These are phyloP conservation scores for Pogonocherus hispidulus DNA, from an alignment of 2,888 invertebrate genomes.

Conservation along the genomic window DNA sequence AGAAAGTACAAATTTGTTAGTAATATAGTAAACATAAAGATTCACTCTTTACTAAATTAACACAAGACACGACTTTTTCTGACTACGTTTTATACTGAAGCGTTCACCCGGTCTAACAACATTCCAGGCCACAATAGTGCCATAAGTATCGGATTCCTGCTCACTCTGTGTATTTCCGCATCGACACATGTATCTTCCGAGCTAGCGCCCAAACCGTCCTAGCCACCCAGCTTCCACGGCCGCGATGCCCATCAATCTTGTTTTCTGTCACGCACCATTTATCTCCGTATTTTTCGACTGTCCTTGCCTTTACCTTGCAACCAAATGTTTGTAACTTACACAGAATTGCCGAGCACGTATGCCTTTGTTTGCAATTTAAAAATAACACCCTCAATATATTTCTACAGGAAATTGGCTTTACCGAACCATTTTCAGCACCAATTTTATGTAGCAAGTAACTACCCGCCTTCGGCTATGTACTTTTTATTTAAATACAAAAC, in stretches of 20 bases:
- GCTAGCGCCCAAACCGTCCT: slow-evolving; percentile 57
- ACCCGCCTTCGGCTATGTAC: neutral
- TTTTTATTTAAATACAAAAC: neutral
- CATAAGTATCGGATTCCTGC: slow-evolving; percentile 61
- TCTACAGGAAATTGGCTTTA: slow-evolving; percentile 42
- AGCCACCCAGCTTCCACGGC: slow-evolving; percentile 50
- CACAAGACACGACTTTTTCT: neutral
- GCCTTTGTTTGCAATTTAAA: slow-evolving; percentile 54
- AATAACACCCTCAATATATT: slow-evolving; percentile 52
- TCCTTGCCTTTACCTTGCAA: slow-evolving; percentile 61
- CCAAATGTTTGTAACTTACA: slow-evolving; percentile 54
- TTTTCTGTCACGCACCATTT: slow-evolving; percentile 67
- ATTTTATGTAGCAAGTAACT: neutral
- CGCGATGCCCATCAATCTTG: slow-evolving; percentile 66
- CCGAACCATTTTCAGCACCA: neutral
- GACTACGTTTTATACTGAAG: neutral
- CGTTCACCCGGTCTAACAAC: slow-evolving; percentile 41
- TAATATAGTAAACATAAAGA: too few species aligned
- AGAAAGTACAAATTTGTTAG: too few species aligned
- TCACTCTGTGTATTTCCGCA: slow-evolving; percentile 61
- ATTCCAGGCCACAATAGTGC: slow-evolving; percentile 57
- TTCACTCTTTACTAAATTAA: neutral
- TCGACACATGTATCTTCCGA: slow-evolving; percentile 65
- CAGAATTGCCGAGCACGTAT: slow-evolving; percentile 56
- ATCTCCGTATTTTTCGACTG: slow-evolving; percentile 67